Evolutionary conservation across 2,797 vertebrate genomes (phyloP).

Genomic region (Ctenopoma multispine): DNA sequence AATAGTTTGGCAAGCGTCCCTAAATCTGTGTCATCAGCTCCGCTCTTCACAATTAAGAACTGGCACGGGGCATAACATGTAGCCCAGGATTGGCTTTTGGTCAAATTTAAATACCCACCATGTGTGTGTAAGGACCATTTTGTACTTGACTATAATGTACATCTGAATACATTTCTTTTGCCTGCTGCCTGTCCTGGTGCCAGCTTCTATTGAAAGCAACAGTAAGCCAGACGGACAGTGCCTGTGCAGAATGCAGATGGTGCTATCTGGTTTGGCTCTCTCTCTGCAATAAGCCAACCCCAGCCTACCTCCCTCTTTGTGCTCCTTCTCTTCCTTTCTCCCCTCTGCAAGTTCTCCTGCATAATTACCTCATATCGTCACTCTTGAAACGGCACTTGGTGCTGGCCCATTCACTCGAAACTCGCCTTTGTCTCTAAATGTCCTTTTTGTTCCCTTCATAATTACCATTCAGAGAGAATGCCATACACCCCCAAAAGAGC

Average conservation of each 20-base stretch:
- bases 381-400: conserved; percentile 60
- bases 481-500: conserved; percentile 53
- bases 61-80: background rate
- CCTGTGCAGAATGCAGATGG: conserved; percentile 74
- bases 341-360: conserved; percentile 40
- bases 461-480: conserved; percentile 71
- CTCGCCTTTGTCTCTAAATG: conserved; percentile 71
- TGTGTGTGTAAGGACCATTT: background rate
- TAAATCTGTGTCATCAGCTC: background rate
- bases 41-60: background rate
- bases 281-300: conserved; percentile 47
- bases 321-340: conserved; percentile 18
- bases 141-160: conserved; percentile 24
- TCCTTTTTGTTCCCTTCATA: conserved; percentile 73
- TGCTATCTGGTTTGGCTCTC: conserved; percentile 63
- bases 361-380: conserved; percentile 68
- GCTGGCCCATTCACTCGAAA: conserved; percentile 58
- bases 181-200: conserved; percentile 30
- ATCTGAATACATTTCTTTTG: conserved; percentile 33
- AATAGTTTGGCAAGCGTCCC: background rate
- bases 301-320: conserved; percentile 34
- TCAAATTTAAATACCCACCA: conserved; percentile 4
- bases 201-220: conserved; percentile 62
- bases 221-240: conserved; percentile 62
- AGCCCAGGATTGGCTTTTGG: background rate